Evolutionary conservation across 1,140 invertebrate genomes (phyloP).

Genomic region (Paraescarpia echinospica): DNA sequence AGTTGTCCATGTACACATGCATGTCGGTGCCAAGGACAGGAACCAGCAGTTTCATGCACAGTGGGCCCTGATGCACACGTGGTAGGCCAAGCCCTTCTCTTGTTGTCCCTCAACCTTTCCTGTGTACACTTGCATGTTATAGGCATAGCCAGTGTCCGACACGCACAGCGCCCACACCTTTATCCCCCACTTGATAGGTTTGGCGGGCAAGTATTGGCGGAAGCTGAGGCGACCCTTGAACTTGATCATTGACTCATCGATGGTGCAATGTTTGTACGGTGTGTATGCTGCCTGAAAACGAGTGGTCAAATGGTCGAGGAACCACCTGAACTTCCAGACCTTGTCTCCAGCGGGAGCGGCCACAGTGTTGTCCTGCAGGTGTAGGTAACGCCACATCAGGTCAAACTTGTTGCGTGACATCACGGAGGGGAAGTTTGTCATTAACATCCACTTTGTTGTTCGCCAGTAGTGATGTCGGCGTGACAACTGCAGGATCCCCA

Average conservation of each 20-base stretch:
- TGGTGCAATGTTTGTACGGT: conserved; percentile 19
- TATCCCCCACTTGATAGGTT: conserved; percentile 27
- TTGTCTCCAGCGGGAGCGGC: conserved; percentile 11
- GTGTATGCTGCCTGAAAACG: conserved; percentile 2
- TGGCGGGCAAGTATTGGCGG: conserved; percentile 30
- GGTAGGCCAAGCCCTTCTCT: no score
- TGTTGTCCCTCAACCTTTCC: not conserved
- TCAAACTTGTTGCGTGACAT: conserved; percentile 14
- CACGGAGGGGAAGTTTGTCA: no score
- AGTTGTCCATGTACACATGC: conserved; percentile 22
- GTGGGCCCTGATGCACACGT: not conserved
- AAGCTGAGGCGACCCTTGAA: conserved; percentile 28
- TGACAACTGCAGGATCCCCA: conserved; percentile 10
- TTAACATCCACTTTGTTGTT: not conserved
- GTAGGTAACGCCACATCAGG: conserved; percentile 14
- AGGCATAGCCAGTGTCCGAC: conserved; percentile 28
- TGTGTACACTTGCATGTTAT: conserved; percentile 8
- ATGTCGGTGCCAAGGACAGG: not conserved
- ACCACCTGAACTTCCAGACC: conserved; percentile 14
- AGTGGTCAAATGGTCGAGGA: not conserved
- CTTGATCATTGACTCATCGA: conserved; percentile 31
- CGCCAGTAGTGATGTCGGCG: not conserved
- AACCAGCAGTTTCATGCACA: not conserved
- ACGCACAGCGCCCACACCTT: conserved; percentile 29
- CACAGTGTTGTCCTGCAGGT: conserved; percentile 7